phyloP scores from a whole-genome alignment of 2,797 vertebrate genomes.

The Poecilia gillii region DNA sequence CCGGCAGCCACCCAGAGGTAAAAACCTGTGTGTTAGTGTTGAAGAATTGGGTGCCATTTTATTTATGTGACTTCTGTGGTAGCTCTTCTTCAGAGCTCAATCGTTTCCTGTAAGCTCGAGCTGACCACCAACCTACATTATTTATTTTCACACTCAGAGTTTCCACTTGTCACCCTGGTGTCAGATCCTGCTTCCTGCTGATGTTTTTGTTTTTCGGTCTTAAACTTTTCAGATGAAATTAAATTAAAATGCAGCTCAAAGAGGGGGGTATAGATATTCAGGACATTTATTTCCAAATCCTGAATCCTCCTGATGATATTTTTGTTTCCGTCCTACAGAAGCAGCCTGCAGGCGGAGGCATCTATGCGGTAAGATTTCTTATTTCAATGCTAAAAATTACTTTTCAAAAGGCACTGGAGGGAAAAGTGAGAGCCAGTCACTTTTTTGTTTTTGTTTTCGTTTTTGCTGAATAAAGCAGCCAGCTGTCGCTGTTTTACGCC shows the following conservation, averaged over 20 bases:
- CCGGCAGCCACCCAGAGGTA: constrained; percentile 37
- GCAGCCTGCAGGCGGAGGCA: constrained; percentile 39
- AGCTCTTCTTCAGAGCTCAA: constrained; percentile 23
- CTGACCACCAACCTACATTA: constrained; percentile 51
- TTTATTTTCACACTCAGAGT: constrained; percentile 41
- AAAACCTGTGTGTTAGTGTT: neutral
- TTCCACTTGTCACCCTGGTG: constrained; percentile 32
- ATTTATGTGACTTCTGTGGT: neutral
- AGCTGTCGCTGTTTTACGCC: constrained; percentile 21
- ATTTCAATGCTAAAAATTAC: constrained; percentile 43
- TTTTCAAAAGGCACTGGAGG: constrained; percentile 36
- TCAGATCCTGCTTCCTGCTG: constrained; percentile 34
- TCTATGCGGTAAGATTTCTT: constrained; percentile 74
- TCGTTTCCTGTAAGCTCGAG: constrained; percentile 55
- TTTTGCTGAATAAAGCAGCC: neutral
- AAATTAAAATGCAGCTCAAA: neutral
- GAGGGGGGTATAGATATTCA: neutral
- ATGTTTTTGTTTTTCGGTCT: neutral
- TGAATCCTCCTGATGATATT: neutral
- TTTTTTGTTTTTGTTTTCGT: neutral
- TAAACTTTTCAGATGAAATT: neutral
- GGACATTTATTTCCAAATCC: neutral
- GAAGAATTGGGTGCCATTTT: neutral
- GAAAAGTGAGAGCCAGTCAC: constrained; percentile 17
- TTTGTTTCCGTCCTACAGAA: constrained; percentile 64